These are phyloP conservation scores for Ciconia boyciana DNA, from an alignment of 2,113 vertebrate genomes.

Conservation along the genomic window DNA sequence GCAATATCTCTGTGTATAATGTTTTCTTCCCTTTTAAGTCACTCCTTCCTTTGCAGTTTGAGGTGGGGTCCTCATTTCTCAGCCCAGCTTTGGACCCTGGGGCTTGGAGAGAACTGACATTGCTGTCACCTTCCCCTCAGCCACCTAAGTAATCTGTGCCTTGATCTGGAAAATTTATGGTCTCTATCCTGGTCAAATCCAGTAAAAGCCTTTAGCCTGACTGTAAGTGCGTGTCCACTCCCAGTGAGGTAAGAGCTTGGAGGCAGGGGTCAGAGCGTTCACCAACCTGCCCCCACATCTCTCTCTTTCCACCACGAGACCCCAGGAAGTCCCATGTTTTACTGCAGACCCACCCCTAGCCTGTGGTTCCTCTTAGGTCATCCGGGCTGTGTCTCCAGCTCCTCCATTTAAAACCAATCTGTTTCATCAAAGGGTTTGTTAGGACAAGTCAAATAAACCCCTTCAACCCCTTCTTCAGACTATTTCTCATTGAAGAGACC, in stretches of 20 bases:
- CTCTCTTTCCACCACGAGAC: not conserved
- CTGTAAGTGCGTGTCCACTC: rapidly evolving
- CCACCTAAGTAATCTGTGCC: not conserved
- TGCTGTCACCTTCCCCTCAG: not conserved
- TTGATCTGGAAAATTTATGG: not conserved
- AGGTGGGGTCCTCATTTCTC: not conserved
- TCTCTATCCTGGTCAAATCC: not conserved
- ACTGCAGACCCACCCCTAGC: not conserved
- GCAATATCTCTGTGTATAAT: not conserved
- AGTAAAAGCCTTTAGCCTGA: not conserved
- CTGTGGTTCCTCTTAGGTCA: not conserved
- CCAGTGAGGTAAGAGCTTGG: not conserved
- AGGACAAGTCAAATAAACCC: not conserved
- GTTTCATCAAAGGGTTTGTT: not conserved
- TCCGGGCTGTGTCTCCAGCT: not conserved
- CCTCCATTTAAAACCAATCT: not conserved
- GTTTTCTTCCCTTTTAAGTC: not conserved
- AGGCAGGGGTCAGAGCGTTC: not conserved
- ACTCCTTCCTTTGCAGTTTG: not conserved
- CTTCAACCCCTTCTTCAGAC: not conserved
- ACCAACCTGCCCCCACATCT: not conserved
- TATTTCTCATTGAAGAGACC: not conserved
- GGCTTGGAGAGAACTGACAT: not conserved
- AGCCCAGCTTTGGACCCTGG: not conserved
- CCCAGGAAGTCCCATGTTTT: not conserved